A percentile compares a stretch with the other conserved stretches of the same genome.
Evolutionary conservation across 2,888 invertebrate genomes (phyloP).

Genomic region (Hypena proboscidalis): DNA sequence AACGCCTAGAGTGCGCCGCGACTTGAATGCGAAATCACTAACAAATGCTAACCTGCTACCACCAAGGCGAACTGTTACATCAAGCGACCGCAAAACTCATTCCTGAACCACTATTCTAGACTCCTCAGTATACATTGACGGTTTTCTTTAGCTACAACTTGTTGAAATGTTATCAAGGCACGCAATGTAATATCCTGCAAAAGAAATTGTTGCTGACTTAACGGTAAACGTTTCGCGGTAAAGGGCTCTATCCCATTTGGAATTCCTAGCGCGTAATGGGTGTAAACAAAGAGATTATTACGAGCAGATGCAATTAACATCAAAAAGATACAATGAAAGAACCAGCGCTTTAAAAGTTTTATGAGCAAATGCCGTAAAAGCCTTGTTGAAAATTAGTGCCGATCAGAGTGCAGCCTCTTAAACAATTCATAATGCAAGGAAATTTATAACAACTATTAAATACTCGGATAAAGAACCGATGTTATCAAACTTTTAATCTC

Average conservation of each 20-base stretch:
- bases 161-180: not conserved
- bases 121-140: constrained; percentile 4
- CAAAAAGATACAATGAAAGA: constrained; percentile 43
- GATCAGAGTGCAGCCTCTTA: constrained; percentile 9
- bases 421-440: constrained; percentile 12
- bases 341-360: constrained; percentile 41
- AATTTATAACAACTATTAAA: not conserved
- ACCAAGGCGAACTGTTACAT: constrained; percentile 40
- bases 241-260: constrained; percentile 44
- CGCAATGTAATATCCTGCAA: constrained; percentile 9
- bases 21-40: constrained; percentile 61
- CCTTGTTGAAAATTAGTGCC: constrained; percentile 18
- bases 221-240: constrained; percentile 21
- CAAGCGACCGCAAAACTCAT: constrained; percentile 31
- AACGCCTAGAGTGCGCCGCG: constrained; percentile 63
- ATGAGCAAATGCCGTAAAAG: constrained; percentile 41
- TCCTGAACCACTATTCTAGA: constrained; percentile 15
- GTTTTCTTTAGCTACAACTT: not conserved
- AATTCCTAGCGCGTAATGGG: constrained; percentile 51
- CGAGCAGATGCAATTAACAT: constrained; percentile 49
- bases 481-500: too few relatives aligned
- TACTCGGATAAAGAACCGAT: too few relatives aligned
- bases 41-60: constrained; percentile 52
- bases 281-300: constrained; percentile 57
- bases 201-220: not conserved